These are phyloP conservation scores for Proales similis DNA, from an alignment of 1,140 invertebrate species.

Conservation along the genomic window DNA sequence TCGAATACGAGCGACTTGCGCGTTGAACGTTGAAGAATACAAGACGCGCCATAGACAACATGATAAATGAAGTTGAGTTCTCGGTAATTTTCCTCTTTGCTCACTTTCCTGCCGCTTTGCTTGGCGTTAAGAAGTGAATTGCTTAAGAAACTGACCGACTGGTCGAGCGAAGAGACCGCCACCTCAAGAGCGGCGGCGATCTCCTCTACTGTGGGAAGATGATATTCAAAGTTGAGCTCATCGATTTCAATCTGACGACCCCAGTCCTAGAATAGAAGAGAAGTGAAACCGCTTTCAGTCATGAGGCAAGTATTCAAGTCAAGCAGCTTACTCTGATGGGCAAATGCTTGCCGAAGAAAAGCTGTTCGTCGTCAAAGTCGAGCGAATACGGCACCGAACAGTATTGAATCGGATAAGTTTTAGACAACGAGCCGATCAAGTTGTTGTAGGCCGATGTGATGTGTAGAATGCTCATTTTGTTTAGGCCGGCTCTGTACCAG, in stretches of 20 bases:
- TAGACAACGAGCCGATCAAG: slow-evolving; percentile 59
- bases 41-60: slow-evolving; percentile 40
- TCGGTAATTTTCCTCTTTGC: slow-evolving; percentile 37
- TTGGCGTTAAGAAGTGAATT: slow-evolving; percentile 11
- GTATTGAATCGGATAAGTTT: slow-evolving; percentile 61
- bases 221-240: slow-evolving; percentile 66
- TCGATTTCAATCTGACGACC: slow-evolving; percentile 63
- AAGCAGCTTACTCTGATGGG: slow-evolving; percentile 59
- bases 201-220: slow-evolving; percentile 66
- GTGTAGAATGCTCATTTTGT: slow-evolving; percentile 59
- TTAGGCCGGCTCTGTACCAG: slow-evolving; percentile 60
- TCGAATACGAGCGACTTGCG: slow-evolving; percentile 2
- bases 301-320: neutral
- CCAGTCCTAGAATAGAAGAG: slow-evolving; percentile 63
- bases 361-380: slow-evolving; percentile 55
- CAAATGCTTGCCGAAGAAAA: slow-evolving; percentile 64
- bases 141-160: slow-evolving; percentile 23
- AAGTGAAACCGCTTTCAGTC: slow-evolving; percentile 7
- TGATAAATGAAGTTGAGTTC: slow-evolving; percentile 30
- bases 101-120: neutral
- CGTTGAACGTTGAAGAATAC: slow-evolving; percentile 40
- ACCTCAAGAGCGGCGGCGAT: slow-evolving; percentile 61
- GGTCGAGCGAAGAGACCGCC: slow-evolving; percentile 42
- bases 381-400: slow-evolving; percentile 56
- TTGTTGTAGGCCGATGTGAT: slow-evolving; percentile 56